Evolutionary conservation across 2,888 invertebrate species (phyloP), one percentile per base, ranked within the genome.

Genomic region (Imbricaverruca yamaguchii): DNA sequence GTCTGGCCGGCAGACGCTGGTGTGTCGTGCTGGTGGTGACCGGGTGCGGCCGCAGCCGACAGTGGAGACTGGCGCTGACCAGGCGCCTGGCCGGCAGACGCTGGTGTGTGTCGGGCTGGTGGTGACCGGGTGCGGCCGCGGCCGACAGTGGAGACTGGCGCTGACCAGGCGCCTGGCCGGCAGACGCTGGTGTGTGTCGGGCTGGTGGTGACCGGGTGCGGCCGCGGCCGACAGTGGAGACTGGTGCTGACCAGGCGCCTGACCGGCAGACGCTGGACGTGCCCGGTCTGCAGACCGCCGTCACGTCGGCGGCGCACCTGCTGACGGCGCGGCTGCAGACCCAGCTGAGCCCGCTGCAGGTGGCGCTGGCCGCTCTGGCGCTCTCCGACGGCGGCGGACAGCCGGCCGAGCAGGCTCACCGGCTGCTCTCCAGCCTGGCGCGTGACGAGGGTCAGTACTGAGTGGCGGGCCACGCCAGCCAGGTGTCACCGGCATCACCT

Each of bases 331-430:
- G 74, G 53, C 10, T 55, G 21, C 74, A 11, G 18, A 21, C 11
- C 21, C 2, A 10, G 11, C 74, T 74, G 21, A 10, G 21, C 2
- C 82, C 83, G 13, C 80, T 84, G 74, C 94, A 96, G 86, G 90
- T 95, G 65, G 94, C 97, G 11, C 92, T 98, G 77, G 94, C 94
- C 0, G 93, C 97, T 0, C 95, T 96, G 87, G 96, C 97, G 9
- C 89, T 98, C 82, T 91, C 93, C 86, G 88, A 92, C 84, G 91
- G 92, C 83, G 93, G 94, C 87, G 93, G 95, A n/a, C 90, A 94
- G n/a, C 92, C 91, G 85, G 93, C 94, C 0, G 95, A 95, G 85
- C 91, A 92, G 84, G 96, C 95, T 0, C 95, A 93, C 87, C 89
- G 92, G 0, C 90, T 94, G 85, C 88, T 97, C 80, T 90, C 91